A percentile compares a stretch with the other conserved stretches of the same genome.
phyloP scores from a whole-genome alignment of 2,113 vertebrate species.

The Perca fluviatilis region DNA sequence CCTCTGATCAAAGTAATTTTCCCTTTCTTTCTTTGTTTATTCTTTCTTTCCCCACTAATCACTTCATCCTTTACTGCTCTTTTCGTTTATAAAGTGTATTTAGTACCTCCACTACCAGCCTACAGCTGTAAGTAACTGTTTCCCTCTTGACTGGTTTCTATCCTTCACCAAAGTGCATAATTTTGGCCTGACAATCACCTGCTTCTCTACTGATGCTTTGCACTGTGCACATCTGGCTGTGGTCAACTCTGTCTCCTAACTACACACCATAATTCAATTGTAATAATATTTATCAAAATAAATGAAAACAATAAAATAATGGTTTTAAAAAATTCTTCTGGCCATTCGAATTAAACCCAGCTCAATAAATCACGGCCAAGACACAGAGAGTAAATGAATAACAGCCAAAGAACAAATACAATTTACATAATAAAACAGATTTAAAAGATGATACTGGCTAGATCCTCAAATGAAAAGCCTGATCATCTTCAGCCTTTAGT shows the following conservation, averaged over 20 bases:
- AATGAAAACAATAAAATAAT: not conserved
- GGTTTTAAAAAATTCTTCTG: not conserved
- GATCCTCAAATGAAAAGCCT: not conserved
- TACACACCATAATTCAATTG: not conserved
- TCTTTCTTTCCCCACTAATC: not conserved
- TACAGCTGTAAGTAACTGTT: not conserved
- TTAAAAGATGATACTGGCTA: conserved; percentile 10
- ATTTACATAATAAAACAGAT: not conserved
- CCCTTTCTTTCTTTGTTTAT: not conserved
- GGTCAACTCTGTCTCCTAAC: conserved; percentile 6
- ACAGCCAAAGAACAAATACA: not conserved
- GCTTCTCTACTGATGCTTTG: not conserved
- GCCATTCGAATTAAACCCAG: not conserved
- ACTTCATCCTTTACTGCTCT: not conserved
- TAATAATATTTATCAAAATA: not conserved
- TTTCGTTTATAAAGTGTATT: not conserved
- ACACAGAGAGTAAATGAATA: not conserved
- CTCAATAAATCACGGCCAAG: not conserved
- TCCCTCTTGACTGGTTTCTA: not conserved
- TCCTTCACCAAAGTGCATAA: not conserved
- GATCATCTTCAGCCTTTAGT: conserved; percentile 1
- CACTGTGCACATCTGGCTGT: not conserved
- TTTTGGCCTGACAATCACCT: not conserved
- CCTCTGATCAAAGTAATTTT: conserved; percentile 23
- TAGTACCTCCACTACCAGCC: not conserved